Percentiles rank a stretch among this genome's conserved stretches.
Evolutionary conservation across 2,113 vertebrate species (phyloP).

Genomic region (Anhinga anhinga): DNA sequence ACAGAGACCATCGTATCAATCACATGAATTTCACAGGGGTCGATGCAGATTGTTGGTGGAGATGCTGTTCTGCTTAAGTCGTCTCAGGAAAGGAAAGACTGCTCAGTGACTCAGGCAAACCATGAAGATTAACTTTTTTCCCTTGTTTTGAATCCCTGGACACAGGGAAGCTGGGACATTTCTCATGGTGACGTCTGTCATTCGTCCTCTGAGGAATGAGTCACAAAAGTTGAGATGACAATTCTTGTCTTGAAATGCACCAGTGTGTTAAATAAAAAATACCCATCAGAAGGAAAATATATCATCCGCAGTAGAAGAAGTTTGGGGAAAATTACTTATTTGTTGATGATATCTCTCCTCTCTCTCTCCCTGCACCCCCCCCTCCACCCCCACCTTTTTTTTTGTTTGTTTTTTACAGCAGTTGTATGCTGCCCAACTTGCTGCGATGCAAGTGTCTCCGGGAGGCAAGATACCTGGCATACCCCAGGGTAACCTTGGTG

Average conservation of each 20-base stretch:
- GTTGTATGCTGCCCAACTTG: slow-evolving; percentile 96
- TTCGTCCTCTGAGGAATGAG: slow-evolving; percentile 67
- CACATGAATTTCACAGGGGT: not conserved
- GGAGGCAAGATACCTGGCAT: slow-evolving; percentile 93
- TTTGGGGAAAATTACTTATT: slow-evolving; percentile 71
- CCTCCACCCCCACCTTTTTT: not conserved
- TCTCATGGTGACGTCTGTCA: slow-evolving; percentile 71
- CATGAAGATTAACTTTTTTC: not conserved
- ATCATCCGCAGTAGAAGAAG: not conserved
- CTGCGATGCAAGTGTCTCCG: slow-evolving; percentile 97
- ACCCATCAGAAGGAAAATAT: not conserved
- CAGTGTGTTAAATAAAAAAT: slow-evolving; percentile 60
- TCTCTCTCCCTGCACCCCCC: not conserved
- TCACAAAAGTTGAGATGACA: slow-evolving; percentile 52
- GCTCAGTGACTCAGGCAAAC: not conserved
- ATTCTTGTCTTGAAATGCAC: slow-evolving; percentile 33
- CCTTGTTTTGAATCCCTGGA: not conserved
- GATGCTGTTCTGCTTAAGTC: not conserved
- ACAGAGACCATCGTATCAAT: not conserved
- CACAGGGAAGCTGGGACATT: slow-evolving; percentile 59
- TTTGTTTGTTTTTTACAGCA: slow-evolving; percentile 79
- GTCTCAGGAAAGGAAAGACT: not conserved
- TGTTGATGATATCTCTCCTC: slow-evolving; percentile 66
- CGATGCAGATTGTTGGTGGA: not conserved
- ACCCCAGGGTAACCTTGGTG: slow-evolving; percentile 86